Conservation (phyloP, 2,113 vertebrate species). For the Sinocyclocheilus grahami region DNA sequence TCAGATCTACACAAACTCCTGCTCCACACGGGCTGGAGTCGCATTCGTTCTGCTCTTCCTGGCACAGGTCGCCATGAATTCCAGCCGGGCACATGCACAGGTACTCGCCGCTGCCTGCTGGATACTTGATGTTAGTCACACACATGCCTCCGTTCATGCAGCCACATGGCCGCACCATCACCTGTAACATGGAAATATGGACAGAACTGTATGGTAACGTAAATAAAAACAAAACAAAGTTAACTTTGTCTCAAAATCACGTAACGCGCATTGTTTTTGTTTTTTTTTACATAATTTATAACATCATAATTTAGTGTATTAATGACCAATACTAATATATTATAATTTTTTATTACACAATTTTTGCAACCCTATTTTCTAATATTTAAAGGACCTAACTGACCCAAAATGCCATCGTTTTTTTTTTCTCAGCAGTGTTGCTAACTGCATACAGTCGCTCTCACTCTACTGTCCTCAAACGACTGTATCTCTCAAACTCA, state of each 20-base stretch:
- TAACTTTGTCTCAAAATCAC: background rate
- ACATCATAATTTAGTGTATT: background rate
- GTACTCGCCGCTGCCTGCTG: constrained; percentile 80
- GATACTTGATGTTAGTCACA: constrained; percentile 77
- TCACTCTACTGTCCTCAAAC: background rate
- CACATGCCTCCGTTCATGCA: constrained; percentile 76
- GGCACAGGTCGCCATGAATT: constrained; percentile 73
- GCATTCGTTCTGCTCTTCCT: constrained; percentile 68
- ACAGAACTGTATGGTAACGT: background rate
- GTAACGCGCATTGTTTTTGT: too few species aligned
- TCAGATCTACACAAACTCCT: constrained; percentile 62
- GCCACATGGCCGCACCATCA: constrained; percentile 75
- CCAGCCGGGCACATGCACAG: constrained; percentile 78
- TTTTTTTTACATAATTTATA: too few species aligned
- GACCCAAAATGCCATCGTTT: background rate
- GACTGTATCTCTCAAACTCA: constrained; percentile 25
- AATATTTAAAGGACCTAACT: background rate
- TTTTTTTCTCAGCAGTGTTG: background rate
- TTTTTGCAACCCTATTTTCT: background rate
- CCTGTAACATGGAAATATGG: constrained; percentile 60
- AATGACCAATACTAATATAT: background rate
- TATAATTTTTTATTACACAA: too few species aligned
- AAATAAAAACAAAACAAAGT: background rate
- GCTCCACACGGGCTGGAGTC: constrained; percentile 61
- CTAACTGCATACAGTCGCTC: background rate